A percentile compares a stretch with the other conserved stretches of the same genome.
phyloP scores from a whole-genome alignment of 64 coral and sea anemone genomes.

The Montipora efflorescens region DNA sequence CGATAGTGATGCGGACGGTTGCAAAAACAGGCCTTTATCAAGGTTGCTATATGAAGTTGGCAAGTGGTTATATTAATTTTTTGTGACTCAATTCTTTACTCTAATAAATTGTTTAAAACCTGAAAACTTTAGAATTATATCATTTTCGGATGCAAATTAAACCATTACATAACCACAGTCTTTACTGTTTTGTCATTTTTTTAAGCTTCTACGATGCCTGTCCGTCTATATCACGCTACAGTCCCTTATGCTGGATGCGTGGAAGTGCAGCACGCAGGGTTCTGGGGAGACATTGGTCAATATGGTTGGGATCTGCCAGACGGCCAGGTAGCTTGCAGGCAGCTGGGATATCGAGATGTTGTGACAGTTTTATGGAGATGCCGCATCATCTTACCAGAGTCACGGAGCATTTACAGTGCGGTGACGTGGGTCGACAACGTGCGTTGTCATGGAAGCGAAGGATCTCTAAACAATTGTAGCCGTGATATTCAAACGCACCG shows the following conservation, averaged over 20 bases:
- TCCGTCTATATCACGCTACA: conserved; percentile 17
- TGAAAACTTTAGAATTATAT: not conserved
- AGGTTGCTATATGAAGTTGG: too few relatives aligned
- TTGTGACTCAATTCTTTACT: too few relatives aligned
- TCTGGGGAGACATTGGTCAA: conserved; percentile 71
- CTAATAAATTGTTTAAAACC: too few relatives aligned
- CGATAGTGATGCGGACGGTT: too few relatives aligned
- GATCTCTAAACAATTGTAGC: conserved; percentile 39
- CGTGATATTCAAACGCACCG: conserved; percentile 1
- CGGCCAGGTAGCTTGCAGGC: conserved; percentile 38
- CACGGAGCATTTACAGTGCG: not conserved
- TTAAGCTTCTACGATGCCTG: not conserved
- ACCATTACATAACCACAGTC: not conserved
- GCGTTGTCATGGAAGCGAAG: conserved; percentile 54
- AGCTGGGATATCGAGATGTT: conserved; percentile 34
- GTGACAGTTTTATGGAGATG: conserved; percentile 23
- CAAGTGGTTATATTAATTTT: too few relatives aligned
- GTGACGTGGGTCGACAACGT: conserved; percentile 54
- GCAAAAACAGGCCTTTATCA: too few relatives aligned
- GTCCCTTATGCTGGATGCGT: conserved; percentile 68
- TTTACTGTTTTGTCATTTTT: not conserved
- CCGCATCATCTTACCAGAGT: not conserved
- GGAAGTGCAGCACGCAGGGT: conserved; percentile 52
- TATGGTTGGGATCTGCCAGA: conserved; percentile 49
- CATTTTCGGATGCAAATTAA: not conserved